Evolutionary conservation across 2,888 invertebrate genomes (phyloP), one percentile per base, ranked within the genome.

Genomic region (Caenorhabditis plicata): DNA sequence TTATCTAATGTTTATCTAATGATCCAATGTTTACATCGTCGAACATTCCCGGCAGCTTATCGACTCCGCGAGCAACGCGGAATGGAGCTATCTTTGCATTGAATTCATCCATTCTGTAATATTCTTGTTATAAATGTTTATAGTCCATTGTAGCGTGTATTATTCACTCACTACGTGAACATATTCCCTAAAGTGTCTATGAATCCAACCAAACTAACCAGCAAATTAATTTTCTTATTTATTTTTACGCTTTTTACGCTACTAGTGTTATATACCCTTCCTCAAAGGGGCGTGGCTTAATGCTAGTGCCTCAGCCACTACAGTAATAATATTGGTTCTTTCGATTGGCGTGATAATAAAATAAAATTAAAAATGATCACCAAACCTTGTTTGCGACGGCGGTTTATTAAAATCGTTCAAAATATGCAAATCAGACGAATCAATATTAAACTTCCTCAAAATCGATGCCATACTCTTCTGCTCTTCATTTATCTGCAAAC

Each of bases 351-450:
- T 8, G 27, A 15, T 42, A 5, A 29, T 15, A 36, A 36, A 38
- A 20, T 22, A 20, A 38, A 38, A 33, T n/a, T 5, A 5, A 39
- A 19, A 11, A 39, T 13, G 22, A 39, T 39, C 9, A 22, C 9
- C 20, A 39, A 9, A 56, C 64, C 48, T 58, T 22, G 43, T 22
- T 29, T 54, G 46, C n/a, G 44, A 48, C 15, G 64, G 64, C 4
- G 54, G 41, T 22, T 58, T 50, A 1, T 40, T 23, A 35, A 64
- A 64, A 13, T 54, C 58, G 9, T 50, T 51, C 1, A 64, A 25
- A 33, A 64, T 58, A 36, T 64, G 64, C 9, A 64, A 35, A 42
- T 58, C 58, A 3, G 57, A 44, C 4, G 64, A 54, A 23, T 64
- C 51, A 29, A 64, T 54, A 22, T 56, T 41, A 43, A 58, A 58